phyloP scores from a whole-genome alignment of 2,888 invertebrate genomes.

The Alloplasta piceator region DNA sequence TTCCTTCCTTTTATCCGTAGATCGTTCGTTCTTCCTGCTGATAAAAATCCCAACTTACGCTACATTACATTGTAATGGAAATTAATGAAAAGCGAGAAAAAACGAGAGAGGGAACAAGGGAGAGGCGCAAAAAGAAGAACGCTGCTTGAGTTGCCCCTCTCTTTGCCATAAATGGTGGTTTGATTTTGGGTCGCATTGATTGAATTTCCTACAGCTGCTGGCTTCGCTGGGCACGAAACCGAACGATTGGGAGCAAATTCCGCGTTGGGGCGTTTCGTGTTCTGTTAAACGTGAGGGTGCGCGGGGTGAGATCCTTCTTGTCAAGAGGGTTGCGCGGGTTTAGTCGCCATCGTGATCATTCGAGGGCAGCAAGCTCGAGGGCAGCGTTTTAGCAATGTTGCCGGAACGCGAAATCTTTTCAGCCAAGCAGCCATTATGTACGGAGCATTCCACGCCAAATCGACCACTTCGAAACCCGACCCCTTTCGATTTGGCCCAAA shows the following conservation, averaged over 20 bases:
- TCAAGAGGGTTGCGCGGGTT: slow-evolving; percentile 27
- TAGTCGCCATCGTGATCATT: slow-evolving; percentile 33
- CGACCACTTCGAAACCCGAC: no score
- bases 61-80: neutral
- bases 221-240: slow-evolving; percentile 43
- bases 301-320: slow-evolving; percentile 33
- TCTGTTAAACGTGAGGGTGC: slow-evolving; percentile 62
- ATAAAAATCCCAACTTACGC: slow-evolving; percentile 11
- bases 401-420: slow-evolving; percentile 25
- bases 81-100: slow-evolving; percentile 9
- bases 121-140: slow-evolving; percentile 28
- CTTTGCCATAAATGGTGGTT: slow-evolving; percentile 66
- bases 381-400: slow-evolving; percentile 46
- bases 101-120: slow-evolving; percentile 34
- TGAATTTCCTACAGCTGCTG: slow-evolving; percentile 73
- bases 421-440: no score
- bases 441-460: no score
- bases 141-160: slow-evolving; percentile 40
- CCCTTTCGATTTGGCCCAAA: no score
- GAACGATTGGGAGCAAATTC: slow-evolving; percentile 50
- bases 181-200: slow-evolving; percentile 74
- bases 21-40: slow-evolving; percentile 17
- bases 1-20: neutral
- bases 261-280: slow-evolving; percentile 64
- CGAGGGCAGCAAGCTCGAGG: slow-evolving; percentile 32